Evolutionary conservation across 2,113 vertebrate species (phyloP), one percentile per base, ranked within the genome.

Genomic region (Turdus rufiventris): DNA sequence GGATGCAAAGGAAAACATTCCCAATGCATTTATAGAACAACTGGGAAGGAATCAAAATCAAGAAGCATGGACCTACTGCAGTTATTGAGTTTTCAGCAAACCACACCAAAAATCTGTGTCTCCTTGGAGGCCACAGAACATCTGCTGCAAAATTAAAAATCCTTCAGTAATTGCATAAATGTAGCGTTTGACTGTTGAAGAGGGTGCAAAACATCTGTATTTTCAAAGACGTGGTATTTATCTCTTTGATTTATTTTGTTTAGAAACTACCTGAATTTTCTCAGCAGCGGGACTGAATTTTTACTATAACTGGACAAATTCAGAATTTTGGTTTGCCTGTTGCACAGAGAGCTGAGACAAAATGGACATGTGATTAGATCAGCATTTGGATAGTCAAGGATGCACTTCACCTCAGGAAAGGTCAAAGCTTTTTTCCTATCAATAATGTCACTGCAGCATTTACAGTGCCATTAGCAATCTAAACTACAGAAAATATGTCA

Each of bases 201-300:
- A 16, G 6, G 2, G 8, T 20, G 17, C 5, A 11, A 33, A n/a
- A 57, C 2, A 0, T 50, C 58, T 86, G 3, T 29, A 10, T 53
- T 14, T 47, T 66, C 12, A 61, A 33, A 81, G 5, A 6, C 4
- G 8, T 5, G 16, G 7, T 4, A 34, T 70, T 77, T 85, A 9
- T 73, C 36, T 65, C 12, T n/a, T 78, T 71, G 29, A 23, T 58
- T 65, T n/a, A 21, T 78, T 89, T 21, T 74, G 23, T 40, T 74
- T 53, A 31, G 65, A 77, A 58, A 8, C 9, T 13, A 12, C 14
- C 8, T 58, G 43, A 24, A 42, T 50, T 17, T 36, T 10, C 7
- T n/a, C 8, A 45, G 19, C 14, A 58, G 3, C 1, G 24, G 33
- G 9, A 17, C 8, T 42, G 50, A 67, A 8, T 36, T 82, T 89